phyloP scores from a whole-genome alignment of 2,888 invertebrate genomes.

The Cetonia aurata region DNA sequence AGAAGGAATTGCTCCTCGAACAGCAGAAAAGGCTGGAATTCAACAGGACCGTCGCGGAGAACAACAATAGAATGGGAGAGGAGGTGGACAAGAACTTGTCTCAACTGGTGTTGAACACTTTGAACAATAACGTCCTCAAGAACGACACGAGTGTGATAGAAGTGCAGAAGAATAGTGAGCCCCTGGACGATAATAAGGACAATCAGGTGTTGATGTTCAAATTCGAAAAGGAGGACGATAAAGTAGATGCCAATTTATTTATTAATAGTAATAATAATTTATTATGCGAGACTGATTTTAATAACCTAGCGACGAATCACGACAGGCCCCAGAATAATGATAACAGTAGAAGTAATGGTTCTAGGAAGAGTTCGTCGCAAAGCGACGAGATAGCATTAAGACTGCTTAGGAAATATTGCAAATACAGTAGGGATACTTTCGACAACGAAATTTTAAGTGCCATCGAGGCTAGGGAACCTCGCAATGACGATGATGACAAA shows the following conservation, averaged over 20 bases:
- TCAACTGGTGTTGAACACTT: slow-evolving; percentile 42
- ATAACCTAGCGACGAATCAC: slow-evolving; percentile 46
- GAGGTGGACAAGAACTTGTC: slow-evolving; percentile 40
- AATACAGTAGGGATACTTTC: slow-evolving; percentile 63
- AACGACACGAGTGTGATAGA: slow-evolving; percentile 56
- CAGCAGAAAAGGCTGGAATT: slow-evolving; percentile 49
- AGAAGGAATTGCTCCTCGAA: slow-evolving; percentile 60
- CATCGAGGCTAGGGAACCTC: slow-evolving; percentile 57
- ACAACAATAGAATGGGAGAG: slow-evolving; percentile 5
- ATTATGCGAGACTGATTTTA: slow-evolving; percentile 59
- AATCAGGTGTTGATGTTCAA: slow-evolving; percentile 52
- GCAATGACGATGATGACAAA: slow-evolving; percentile 30
- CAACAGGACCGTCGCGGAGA: slow-evolving; percentile 23
- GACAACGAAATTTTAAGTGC: slow-evolving; percentile 64
- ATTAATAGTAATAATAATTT: slow-evolving; percentile 59
- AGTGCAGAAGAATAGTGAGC: slow-evolving; percentile 49
- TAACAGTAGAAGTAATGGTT: slow-evolving; percentile 30
- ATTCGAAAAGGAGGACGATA: slow-evolving; percentile 45
- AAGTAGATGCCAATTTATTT: slow-evolving; percentile 61
- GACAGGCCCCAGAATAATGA: slow-evolving; percentile 38
- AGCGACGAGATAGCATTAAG: slow-evolving; percentile 65
- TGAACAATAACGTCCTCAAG: slow-evolving; percentile 41
- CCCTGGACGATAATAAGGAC: slow-evolving; percentile 45
- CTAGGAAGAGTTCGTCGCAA: slow-evolving; percentile 59
- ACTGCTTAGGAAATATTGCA: slow-evolving; percentile 65